Conservation (phyloP, 2,797 vertebrate species). For the Buphagus erythrorhynchus region DNA sequence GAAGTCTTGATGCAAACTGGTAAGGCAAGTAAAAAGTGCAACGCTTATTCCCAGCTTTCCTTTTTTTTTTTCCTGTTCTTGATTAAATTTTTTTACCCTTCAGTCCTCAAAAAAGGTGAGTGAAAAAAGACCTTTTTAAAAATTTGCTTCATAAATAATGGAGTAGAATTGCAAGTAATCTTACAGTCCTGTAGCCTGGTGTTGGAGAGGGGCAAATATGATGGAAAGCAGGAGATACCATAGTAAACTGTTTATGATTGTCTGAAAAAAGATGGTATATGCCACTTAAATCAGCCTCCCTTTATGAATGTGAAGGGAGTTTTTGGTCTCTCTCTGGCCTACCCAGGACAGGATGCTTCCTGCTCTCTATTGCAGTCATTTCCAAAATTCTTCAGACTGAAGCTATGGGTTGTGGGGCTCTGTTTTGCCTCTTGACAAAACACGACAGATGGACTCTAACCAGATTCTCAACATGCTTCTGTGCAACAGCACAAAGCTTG, state of each 20-base stretch:
- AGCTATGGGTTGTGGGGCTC: not conserved
- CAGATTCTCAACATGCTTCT: not conserved
- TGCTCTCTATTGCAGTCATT: not conserved
- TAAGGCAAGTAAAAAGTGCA: not conserved
- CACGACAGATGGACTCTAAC: not conserved
- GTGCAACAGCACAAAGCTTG: not conserved
- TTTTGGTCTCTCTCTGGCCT: not conserved
- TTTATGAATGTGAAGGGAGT: rapidly evolving
- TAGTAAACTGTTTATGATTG: not conserved
- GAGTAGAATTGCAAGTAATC: not conserved
- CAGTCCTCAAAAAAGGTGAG: not conserved
- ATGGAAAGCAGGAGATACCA: not conserved
- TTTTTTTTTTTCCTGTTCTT: not conserved
- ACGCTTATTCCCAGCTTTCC: not conserved
- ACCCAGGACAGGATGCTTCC: not conserved
- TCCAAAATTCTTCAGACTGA: not conserved
- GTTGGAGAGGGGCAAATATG: not conserved
- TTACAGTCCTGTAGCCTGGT: not conserved
- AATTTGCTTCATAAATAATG: not conserved
- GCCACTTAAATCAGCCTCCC: not conserved
- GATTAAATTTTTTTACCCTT: not conserved
- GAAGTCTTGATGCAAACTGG: not conserved
- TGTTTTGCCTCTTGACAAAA: not conserved
- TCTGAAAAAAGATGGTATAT: not conserved
- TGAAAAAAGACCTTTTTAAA: not conserved